Evolutionary conservation across 1,140 invertebrate genomes (phyloP).

Genomic region (Hyposmocoma kahamanoa): DNA sequence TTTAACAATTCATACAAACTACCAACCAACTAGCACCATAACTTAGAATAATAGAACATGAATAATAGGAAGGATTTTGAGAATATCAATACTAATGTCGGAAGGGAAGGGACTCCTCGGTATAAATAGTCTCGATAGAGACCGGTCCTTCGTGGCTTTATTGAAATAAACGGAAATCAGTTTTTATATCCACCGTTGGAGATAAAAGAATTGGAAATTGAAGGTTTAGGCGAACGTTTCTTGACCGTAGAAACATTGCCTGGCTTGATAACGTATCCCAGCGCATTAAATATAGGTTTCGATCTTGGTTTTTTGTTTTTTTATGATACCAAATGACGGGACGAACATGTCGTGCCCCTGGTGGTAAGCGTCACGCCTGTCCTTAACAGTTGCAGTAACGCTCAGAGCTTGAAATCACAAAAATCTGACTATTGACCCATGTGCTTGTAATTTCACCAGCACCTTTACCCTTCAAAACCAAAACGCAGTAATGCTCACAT

Average conservation of each 20-base stretch:
- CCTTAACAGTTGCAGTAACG: too few relatives aligned
- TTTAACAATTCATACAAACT: constrained; percentile 66
- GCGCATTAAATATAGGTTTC: background rate
- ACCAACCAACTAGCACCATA: constrained; percentile 47
- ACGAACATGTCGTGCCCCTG: too few relatives aligned
- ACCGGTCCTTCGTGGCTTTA: background rate
- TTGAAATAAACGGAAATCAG: background rate
- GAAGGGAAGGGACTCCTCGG: background rate
- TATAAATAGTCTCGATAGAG: background rate
- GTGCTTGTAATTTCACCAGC: too few relatives aligned
- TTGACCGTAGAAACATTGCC: background rate
- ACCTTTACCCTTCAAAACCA: too few relatives aligned
- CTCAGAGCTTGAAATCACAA: too few relatives aligned
- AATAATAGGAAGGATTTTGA: constrained; percentile 7
- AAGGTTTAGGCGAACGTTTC: background rate
- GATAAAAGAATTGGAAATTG: background rate
- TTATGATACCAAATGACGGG: too few relatives aligned
- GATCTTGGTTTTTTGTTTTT: too few relatives aligned
- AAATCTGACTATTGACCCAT: too few relatives aligned
- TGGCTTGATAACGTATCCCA: background rate
- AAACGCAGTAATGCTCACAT: too few relatives aligned
- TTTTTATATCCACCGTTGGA: background rate
- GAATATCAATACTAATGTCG: background rate
- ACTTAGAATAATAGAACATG: constrained; percentile 42
- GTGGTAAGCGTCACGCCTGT: too few relatives aligned